These are phyloP conservation scores for Lepidurus packardi DNA, from an alignment of 1,140 invertebrate species.

Conservation along the genomic window DNA sequence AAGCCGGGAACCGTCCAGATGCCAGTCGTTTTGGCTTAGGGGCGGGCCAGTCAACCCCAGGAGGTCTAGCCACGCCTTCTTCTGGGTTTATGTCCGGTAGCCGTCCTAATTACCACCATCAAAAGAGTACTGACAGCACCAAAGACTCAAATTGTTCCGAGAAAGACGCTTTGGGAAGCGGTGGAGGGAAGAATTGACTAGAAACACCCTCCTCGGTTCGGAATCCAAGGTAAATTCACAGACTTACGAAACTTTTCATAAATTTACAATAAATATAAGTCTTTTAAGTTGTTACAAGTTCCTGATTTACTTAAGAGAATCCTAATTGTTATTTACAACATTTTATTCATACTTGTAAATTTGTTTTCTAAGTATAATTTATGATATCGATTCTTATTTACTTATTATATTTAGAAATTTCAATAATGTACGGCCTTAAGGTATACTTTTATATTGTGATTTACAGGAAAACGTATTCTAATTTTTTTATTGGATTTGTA, in stretches of 20 bases:
- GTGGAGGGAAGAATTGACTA: constrained; percentile 58
- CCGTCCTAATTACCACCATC: not conserved
- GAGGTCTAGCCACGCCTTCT: constrained; percentile 24
- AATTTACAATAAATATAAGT: not conserved
- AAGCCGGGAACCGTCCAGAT: constrained; percentile 35
- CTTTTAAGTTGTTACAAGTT: too few species aligned
- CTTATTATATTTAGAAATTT: too few species aligned
- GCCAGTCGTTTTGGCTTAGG: not conserved
- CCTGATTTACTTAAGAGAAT: too few species aligned
- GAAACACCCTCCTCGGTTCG: constrained; percentile 47
- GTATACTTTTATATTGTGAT: too few species aligned
- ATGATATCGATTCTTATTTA: too few species aligned
- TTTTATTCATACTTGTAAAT: too few species aligned
- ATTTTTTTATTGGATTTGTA: too few species aligned
- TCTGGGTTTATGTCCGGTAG: not conserved
- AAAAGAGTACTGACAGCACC: constrained; percentile 25
- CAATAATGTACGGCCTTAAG: too few species aligned
- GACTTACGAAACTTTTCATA: not conserved
- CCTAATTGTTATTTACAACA: too few species aligned
- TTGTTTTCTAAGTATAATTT: too few species aligned
- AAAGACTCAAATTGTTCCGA: constrained; percentile 50
- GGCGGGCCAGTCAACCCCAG: constrained; percentile 2
- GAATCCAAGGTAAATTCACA: not conserved
- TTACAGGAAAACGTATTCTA: too few species aligned
- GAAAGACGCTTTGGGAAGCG: constrained; percentile 51